Conservation (phyloP, 2,888 invertebrate genomes). For the Mimas tiliae region DNA sequence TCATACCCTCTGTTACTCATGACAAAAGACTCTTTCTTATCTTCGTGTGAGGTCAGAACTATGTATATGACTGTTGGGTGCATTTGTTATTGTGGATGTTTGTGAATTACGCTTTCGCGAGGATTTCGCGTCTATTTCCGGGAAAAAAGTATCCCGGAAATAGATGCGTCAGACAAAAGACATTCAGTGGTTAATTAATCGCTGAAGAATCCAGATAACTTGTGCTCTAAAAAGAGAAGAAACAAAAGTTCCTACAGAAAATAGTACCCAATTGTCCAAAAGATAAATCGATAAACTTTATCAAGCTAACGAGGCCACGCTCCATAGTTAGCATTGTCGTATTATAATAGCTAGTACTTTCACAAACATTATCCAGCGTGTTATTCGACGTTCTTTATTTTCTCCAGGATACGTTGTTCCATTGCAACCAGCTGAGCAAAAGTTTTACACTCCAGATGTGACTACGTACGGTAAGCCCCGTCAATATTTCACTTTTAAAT, state of each 20-base stretch:
- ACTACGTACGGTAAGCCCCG: constrained; percentile 73
- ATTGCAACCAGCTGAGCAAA: constrained; percentile 78
- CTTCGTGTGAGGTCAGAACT: no score
- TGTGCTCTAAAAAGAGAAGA: neutral
- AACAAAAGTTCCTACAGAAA: neutral
- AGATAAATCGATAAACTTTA: constrained; percentile 8
- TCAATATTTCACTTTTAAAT: constrained; percentile 7
- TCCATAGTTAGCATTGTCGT: neutral
- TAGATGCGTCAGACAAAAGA: no score
- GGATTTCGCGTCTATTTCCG: no score
- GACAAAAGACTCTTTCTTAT: no score
- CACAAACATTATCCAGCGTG: constrained; percentile 31
- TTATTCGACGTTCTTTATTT: constrained; percentile 21
- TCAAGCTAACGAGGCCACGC: neutral
- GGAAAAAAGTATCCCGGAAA: no score
- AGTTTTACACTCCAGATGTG: constrained; percentile 77
- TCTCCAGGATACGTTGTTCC: constrained; percentile 73
- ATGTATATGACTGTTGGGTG: no score
- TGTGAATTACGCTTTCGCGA: no score
- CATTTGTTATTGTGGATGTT: no score
- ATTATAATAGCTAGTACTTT: neutral
- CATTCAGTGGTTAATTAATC: neutral
- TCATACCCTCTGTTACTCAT: no score
- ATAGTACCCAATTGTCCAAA: neutral
- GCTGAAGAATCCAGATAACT: neutral